A percentile compares a stretch with the other conserved stretches of the same genome.
These are phyloP conservation scores for Campodea augens DNA, from an alignment of 1,140 invertebrate genomes.

Conservation along the genomic window DNA sequence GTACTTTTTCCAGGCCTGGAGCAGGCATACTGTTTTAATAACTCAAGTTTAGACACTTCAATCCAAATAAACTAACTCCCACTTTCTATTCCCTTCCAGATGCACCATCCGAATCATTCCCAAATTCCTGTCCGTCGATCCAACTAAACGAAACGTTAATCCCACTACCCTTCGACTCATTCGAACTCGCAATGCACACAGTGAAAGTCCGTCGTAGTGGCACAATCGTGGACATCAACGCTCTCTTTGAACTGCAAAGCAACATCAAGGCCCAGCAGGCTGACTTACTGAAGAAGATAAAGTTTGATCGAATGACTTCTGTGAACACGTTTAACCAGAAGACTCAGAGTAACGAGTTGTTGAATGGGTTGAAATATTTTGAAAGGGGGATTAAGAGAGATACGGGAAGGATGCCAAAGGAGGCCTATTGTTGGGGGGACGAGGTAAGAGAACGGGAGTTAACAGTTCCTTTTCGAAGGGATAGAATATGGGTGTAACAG, in stretches of 20 bases:
- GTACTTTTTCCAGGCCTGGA: too few relatives aligned
- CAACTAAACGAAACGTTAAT: too few relatives aligned
- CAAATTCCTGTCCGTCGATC: too few relatives aligned
- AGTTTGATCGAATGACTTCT: slow-evolving; percentile 12
- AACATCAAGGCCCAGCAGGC: slow-evolving; percentile 2
- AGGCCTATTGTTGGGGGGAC: slow-evolving; percentile 29
- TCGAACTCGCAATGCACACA: slow-evolving; percentile 32
- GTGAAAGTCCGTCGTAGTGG: slow-evolving; percentile 31
- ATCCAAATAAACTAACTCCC: too few relatives aligned
- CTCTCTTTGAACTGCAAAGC: slow-evolving; percentile 27
- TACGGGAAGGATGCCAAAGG: slow-evolving; percentile 16
- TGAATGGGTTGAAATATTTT: slow-evolving; percentile 31
- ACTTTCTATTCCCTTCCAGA: too few relatives aligned
- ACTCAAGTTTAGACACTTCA: too few relatives aligned
- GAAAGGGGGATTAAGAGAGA: slow-evolving; percentile 24
- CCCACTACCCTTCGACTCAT: too few relatives aligned
- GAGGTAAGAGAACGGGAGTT: slow-evolving; percentile 25
- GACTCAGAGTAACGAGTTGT: slow-evolving; percentile 29
- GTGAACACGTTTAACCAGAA: slow-evolving; percentile 18
- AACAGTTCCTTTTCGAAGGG: too few relatives aligned
- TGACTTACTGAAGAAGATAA: slow-evolving; percentile 6
- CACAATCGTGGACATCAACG: slow-evolving; percentile 27
- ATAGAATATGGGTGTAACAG: too few relatives aligned
- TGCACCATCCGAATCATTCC: too few relatives aligned
- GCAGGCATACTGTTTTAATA: too few relatives aligned